These are phyloP conservation scores for Euspilapteryx auroguttella DNA, from an alignment of 2,888 invertebrate genomes.

Conservation along the genomic window DNA sequence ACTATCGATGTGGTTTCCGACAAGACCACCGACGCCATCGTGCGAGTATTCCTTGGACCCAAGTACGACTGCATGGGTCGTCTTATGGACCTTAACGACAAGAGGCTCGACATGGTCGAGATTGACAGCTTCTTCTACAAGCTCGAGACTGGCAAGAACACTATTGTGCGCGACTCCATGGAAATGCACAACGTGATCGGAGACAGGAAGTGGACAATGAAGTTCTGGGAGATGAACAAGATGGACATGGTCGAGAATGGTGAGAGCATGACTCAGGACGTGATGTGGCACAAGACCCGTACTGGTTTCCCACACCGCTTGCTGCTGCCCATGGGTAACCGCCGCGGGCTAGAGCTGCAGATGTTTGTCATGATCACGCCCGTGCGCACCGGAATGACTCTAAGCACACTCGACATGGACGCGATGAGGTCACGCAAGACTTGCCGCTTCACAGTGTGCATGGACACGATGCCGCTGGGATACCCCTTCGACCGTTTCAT, in stretches of 20 bases:
- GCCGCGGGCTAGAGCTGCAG: constrained; percentile 65
- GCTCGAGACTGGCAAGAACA: constrained; percentile 67
- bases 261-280: constrained; percentile 52
- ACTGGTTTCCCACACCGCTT: constrained; percentile 69
- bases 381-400: constrained; percentile 42
- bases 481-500: constrained; percentile 77
- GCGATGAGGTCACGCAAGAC: constrained; percentile 51
- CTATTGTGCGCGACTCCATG: constrained; percentile 67
- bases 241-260: constrained; percentile 20
- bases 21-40: constrained; percentile 59
- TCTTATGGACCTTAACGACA: constrained; percentile 47
- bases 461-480: constrained; percentile 68
- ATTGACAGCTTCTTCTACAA: constrained; percentile 61
- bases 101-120: constrained; percentile 42
- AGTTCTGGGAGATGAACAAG: constrained; percentile 17
- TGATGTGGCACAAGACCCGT: constrained; percentile 55
- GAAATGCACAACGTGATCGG: constrained; percentile 66
- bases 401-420: constrained; percentile 40
- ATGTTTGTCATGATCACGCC: constrained; percentile 66
- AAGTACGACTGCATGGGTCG: constrained; percentile 68
- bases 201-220: constrained; percentile 57
- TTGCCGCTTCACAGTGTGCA: constrained; percentile 53
- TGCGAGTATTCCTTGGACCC: constrained; percentile 71
- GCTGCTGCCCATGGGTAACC: constrained; percentile 69
- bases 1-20: constrained; percentile 59